Evolutionary conservation across 2,888 invertebrate genomes (phyloP), one percentile per base, ranked within the genome.

Genomic region (Dasypolia templi): DNA sequence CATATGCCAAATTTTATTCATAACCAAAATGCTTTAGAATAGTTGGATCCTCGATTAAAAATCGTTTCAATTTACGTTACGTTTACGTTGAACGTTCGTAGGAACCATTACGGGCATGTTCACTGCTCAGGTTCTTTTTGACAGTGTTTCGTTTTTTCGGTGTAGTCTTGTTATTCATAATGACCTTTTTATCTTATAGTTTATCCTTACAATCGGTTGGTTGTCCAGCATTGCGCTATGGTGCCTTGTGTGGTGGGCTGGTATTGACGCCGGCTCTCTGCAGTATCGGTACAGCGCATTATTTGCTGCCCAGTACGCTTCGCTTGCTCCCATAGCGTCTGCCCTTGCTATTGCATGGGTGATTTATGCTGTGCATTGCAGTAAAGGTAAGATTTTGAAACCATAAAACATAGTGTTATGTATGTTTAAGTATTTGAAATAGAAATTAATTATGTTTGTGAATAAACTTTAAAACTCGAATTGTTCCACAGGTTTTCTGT

Each of bases 301-400:
- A 42, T 97, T 97, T 59, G 97, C 97, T 0, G 97, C 97, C 0
- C 96, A 97, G 69, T 98, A 97, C 85, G 96, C 97, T 7, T 96
- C 97, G 0, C 93, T 97, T 87, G 97, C 97, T 63, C 97, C 98
- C 1, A 89, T 97, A n/a, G 95, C 97, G 2, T 96, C 97, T 68
- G 96, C 97, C 14, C 84, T 97, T 63, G 96, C 97, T 17, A 92
- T 97, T 44, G 96, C 97, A 58, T 98, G 97, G 98, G 89, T 97
- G 17, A 97, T 97, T 76, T 97, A 97, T 87, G 97, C 96, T 12
- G 97, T 97, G 64, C 97, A 97, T 83, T 96, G 95, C 44, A 95
- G 96, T 71, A 95, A 95, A 88, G 96, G 97, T 97, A 89, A 91
- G 92, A 85, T 35, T 53, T 44, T 67, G 0, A 14, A 32, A 29